Conservation (phyloP, 2,113 vertebrate genomes). For the Larimichthys polyactis region DNA sequence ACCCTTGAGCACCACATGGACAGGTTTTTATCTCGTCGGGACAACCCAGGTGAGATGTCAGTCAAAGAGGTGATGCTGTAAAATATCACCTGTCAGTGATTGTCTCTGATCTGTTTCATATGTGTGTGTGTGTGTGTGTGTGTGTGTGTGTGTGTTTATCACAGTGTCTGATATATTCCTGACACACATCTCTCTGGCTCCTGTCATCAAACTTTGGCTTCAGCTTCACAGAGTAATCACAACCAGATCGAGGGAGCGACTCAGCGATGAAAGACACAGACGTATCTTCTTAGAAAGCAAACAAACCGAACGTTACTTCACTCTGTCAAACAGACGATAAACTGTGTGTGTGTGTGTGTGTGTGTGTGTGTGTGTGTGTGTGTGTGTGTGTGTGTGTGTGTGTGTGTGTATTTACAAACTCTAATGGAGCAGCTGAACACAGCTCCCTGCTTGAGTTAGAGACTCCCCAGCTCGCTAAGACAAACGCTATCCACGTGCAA, state of each 20-base stretch:
- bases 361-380: slow-evolving; percentile 1
- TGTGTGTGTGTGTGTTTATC: not conserved
- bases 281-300: slow-evolving; percentile 63
- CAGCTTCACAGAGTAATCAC: slow-evolving; percentile 53
- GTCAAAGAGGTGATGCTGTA: not conserved
- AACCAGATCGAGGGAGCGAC: slow-evolving; percentile 43
- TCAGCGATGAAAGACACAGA: slow-evolving; percentile 44
- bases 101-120: not conserved
- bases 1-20: not conserved
- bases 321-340: slow-evolving; percentile 23
- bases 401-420: no score
- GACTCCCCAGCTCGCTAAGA: slow-evolving; percentile 65
- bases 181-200: slow-evolving; percentile 49
- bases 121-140: not conserved
- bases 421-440: slow-evolving; percentile 34
- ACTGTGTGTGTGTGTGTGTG: not conserved
- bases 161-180: slow-evolving; percentile 21
- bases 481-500: slow-evolving; percentile 49
- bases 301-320: slow-evolving; percentile 44
- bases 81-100: not conserved
- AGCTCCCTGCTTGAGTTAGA: slow-evolving; percentile 34
- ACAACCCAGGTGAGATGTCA: slow-evolving; percentile 38
- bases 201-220: slow-evolving; percentile 47
- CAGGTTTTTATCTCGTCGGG: not conserved
- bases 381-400: slow-evolving; percentile 22